Evolutionary conservation across 2,797 vertebrate species (phyloP), one percentile per base, ranked within the genome.

Genomic region (Takifugu ocellatus): DNA sequence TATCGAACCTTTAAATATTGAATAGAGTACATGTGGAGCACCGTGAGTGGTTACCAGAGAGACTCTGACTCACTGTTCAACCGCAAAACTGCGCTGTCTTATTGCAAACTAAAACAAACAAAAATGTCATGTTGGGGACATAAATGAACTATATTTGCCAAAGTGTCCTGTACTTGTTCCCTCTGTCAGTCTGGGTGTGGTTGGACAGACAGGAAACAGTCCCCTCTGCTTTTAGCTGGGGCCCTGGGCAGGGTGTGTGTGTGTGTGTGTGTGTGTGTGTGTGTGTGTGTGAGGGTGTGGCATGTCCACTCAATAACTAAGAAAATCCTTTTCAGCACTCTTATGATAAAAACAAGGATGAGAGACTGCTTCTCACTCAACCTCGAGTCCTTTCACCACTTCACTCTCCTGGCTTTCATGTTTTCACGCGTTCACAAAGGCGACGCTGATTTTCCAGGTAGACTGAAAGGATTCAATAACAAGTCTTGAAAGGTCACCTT

Each of bases 181-280:
- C 56, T 69, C 65, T 71, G 78, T 67, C 51, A 60, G 39, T 70
- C 75, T 68, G 82, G 83, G 83, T 74, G 85, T 84, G 81, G 84
- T 78, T 77, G 51, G 21, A 76, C 77, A 83, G 81, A 85, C 84
- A 87, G 88, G 84, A 89, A 88, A 83, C 64, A 68, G 77, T 84
- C 81, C 77, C 74, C 78, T 85, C 84, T 86, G 83, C 81, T 85
- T 88, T 88, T 85, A 87, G 85, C 78, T 71, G 78, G 67, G 84
- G 86, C 81, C 76, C 78, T 71, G 75, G 51, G 61, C 57, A 56
- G 78, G 72, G 72, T 54, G 66, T 54, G 59, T 63, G 55, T 64
- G 53, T 63, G 50, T 54, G 66, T 54, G 54, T 36, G 60, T 52
- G 61, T 49, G 58, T 57, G 54, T 55, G 62, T 67, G 65, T 55